Base-by-base conservation (phyloP, 2,888 invertebrate genomes). In the Gisinianus flammeolus region DNA sequence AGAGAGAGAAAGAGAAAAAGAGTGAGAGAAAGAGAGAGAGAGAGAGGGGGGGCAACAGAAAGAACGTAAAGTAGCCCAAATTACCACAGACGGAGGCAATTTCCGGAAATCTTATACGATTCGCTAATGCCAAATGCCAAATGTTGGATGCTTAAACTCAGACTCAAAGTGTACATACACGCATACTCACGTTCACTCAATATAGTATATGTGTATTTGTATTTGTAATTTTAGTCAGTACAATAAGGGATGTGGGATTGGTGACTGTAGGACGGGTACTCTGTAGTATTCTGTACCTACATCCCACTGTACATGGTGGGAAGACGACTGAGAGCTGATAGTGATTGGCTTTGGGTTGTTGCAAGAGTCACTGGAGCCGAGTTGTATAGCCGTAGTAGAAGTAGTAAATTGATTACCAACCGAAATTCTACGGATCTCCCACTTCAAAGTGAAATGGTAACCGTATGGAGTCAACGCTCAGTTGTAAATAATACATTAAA, bases 71-170 rank as follows among this genome's bases (percentile, higher is more conserved):
- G 62, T 62, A 62, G 62, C 62, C 62, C 62, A 62, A 62, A 62
- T 62, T 62, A 62, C 62, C 62, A 62, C 24, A 62, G 62, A 62
- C 62, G 26, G 62, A 62, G 62, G 62, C 62, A 62, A 62, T 62
- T 62, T 62, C 62, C 62, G 24, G 26, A 6, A 28, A 62, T 16
- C 4, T 62, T 28, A 28, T 62, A 62, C 62, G 28, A 62, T 62
- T 62, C 62, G 24, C 62, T 62, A 62, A 62, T 62, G 28, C 62
- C 62, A 62, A 62, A 62, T 26, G 62, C 28, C 28, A 24, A 28
- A 44, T 6, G 2, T 35, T 6, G 26, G 56, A 56, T 6, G n/a
- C 3, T 58, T 58, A n/a, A 24, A 19, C 58, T n/a, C 58, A 62
- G 62, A 24, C 62, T 26, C 10, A 44, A 19, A 44, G 1, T 44